Base-by-base conservation (phyloP, 1,140 invertebrate species). In the Lordiphosa clarofinis region DNA sequence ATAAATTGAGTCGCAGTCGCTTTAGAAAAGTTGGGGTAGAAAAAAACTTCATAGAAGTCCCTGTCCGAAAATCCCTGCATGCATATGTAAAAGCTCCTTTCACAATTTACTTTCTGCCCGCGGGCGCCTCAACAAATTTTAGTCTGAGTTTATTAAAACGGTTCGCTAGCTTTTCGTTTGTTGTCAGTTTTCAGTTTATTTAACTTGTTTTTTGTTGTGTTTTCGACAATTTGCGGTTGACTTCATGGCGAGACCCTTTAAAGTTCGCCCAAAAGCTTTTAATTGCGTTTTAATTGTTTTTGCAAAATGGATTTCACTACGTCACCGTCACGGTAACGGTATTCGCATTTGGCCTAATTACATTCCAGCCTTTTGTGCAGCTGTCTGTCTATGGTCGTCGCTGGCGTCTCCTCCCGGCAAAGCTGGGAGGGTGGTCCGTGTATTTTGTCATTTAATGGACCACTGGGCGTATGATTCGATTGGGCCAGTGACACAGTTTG, bases 251-350 rank as follows among this genome's bases (percentile, higher is more conserved):
- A 49, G 21, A 72, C 36, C 62, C 52, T 78, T 78, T 78, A 76
- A 73, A 67, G 69, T 61, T 56, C 46, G 56, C 33, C 69, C 53
- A 66, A 79, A 68, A 50, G 64, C 57, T 73, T 76, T 76, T 86
- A 86, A 86, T 86, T 82, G 76, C 64, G 61, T 86, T 86, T 86
- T 86, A 86, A 86, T 86, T 86, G 81, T 86, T 86, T 86, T 73
- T 72, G 59, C 67, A 53, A 70, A 81, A 66, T 67, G 68, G 59
- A 64, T 61, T 76, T 67, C 21, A 57, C 57, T 53, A 19, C 43
- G 11, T n/a, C 21, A 37, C 19, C 11, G n/a, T n/a, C n/a, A n/a
- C n/a, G n/a, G 39, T 59, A 74, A 61, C 64, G 56, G 66, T 35
- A 63, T 49, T 46, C 43, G 40, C 40, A 71, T 73, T 69, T 81